Evolutionary conservation across 1,140 invertebrate species (phyloP).

Genomic region (Calosoma granatense): DNA sequence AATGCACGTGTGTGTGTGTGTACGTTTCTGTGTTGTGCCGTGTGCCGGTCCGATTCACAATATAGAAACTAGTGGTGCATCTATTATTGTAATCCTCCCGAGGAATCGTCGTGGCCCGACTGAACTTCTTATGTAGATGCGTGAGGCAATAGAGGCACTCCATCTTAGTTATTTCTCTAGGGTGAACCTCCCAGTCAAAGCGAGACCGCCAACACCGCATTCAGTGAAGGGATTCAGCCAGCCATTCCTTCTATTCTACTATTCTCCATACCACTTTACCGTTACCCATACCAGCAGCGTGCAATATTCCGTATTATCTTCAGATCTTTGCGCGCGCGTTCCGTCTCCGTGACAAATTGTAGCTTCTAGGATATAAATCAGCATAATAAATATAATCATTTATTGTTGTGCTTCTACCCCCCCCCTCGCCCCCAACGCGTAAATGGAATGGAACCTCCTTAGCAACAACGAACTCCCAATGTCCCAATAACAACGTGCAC

Average conservation of each 20-base stretch:
- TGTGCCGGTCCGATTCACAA: too few species aligned
- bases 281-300: background rate
- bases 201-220: background rate
- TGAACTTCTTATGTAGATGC: slow-evolving; percentile 2
- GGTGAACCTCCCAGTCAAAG: background rate
- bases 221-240: background rate
- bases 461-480: too few species aligned
- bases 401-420: background rate
- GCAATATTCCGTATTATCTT: slow-evolving; percentile 2
- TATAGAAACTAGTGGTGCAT: background rate
- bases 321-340: background rate
- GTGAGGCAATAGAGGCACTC: slow-evolving; percentile 5
- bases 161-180: slow-evolving; percentile 8
- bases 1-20: too few species aligned
- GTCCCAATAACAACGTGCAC: too few species aligned
- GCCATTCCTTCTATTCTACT: background rate
- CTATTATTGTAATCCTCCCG: background rate
- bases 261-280: background rate
- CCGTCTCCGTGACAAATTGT: slow-evolving; percentile 6
- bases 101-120: background rate
- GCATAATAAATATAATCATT: slow-evolving; percentile 9
- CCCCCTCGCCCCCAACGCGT: too few species aligned
- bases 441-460: too few species aligned
- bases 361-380: slow-evolving; percentile 1
- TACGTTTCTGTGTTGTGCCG: too few species aligned